Conservation (phyloP, 1,140 invertebrate genomes). For the Nasonia vitripennis region DNA sequence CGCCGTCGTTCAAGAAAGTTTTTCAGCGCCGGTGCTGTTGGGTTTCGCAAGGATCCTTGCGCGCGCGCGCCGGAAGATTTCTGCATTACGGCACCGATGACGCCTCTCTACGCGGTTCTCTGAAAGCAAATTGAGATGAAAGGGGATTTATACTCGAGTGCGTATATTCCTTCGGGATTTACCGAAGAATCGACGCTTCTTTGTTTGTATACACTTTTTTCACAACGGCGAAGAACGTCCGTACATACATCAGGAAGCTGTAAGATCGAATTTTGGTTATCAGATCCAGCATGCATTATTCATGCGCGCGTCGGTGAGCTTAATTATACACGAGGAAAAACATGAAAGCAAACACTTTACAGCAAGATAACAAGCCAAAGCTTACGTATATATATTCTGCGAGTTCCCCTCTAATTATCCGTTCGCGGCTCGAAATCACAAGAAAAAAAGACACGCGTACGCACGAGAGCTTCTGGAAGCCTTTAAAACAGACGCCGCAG, state of each 20-base stretch:
- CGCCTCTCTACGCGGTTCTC: too few relatives aligned
- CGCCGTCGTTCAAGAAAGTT: background rate
- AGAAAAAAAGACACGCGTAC: background rate
- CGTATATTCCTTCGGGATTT: too few relatives aligned
- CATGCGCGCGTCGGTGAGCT: background rate
- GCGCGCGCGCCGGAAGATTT: background rate
- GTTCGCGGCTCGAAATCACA: background rate
- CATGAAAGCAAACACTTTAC: too few relatives aligned
- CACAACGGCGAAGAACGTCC: too few relatives aligned
- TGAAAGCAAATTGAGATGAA: too few relatives aligned
- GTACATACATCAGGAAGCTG: too few relatives aligned
- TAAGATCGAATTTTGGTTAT: background rate
- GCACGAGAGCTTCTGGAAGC: background rate
- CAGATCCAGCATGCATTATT: background rate
- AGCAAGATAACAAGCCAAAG: background rate
- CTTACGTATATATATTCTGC: background rate
- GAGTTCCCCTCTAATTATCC: background rate
- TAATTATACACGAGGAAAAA: background rate
- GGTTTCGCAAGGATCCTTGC: background rate
- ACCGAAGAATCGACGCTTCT: too few relatives aligned
- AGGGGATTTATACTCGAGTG: too few relatives aligned
- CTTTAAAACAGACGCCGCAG: conserved; percentile 2
- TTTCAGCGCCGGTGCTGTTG: background rate
- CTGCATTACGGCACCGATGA: background rate
- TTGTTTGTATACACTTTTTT: too few relatives aligned